Percentiles rank a stretch among this genome's conserved stretches.
These are phyloP conservation scores for Drosophila trichaetosa DNA, from an alignment of 2,888 invertebrate genomes.

Conservation along the genomic window DNA sequence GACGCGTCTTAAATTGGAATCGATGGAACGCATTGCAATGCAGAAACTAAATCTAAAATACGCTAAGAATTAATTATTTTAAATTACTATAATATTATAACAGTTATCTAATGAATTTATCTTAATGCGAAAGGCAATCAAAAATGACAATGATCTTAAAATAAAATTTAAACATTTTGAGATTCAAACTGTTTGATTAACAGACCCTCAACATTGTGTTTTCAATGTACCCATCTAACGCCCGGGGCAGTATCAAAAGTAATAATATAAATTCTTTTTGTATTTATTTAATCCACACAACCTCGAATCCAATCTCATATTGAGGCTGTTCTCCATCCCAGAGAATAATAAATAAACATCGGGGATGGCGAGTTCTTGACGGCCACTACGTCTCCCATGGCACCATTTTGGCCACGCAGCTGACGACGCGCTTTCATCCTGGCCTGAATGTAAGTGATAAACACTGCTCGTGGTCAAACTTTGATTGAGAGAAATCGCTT, in stretches of 20 bases:
- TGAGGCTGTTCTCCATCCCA: neutral
- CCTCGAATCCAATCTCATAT: neutral
- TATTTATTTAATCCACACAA: constrained; percentile 13
- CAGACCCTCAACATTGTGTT: neutral
- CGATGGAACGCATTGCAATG: constrained; percentile 19
- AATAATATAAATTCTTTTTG: constrained; percentile 32
- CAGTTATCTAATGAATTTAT: neutral
- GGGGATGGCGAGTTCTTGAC: constrained; percentile 92
- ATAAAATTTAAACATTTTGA: neutral
- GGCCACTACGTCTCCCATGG: constrained; percentile 89
- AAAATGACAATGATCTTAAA: neutral
- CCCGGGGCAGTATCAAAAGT: constrained; percentile 13
- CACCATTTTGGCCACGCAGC: constrained; percentile 89
- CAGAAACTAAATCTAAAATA: constrained; percentile 9
- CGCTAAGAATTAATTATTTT: neutral
- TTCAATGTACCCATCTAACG: constrained; percentile 1
- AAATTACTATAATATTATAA: neutral
- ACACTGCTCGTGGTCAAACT: rapidly evolving
- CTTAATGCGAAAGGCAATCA: neutral
- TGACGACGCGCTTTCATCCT: constrained; percentile 90
- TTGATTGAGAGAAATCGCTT: too few species aligned
- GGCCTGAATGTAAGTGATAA: constrained; percentile 89
- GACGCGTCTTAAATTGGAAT: constrained; percentile 8
- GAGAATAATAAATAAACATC: constrained; percentile 86
- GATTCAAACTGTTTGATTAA: neutral